phyloP scores from a whole-genome alignment of 2,888 invertebrate genomes.

The Dicycla oo region DNA sequence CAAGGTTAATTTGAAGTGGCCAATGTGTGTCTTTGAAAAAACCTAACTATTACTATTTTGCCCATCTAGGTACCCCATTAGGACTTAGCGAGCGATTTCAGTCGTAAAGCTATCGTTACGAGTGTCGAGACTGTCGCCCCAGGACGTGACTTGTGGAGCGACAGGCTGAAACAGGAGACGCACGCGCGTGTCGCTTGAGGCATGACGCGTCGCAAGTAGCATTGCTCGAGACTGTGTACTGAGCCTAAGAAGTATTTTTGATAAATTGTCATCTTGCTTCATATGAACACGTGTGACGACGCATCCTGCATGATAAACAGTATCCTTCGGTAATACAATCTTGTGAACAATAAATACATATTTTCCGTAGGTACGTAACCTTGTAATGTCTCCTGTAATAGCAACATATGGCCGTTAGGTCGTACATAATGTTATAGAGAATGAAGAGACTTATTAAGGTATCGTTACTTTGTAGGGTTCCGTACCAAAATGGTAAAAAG shows the following conservation, averaged over 20 bases:
- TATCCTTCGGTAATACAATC: slow-evolving; percentile 31
- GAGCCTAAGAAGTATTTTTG: background rate
- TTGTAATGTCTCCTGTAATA: slow-evolving; percentile 39
- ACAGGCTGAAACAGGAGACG: no score
- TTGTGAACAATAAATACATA: slow-evolving; percentile 30
- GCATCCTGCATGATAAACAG: slow-evolving; percentile 20
- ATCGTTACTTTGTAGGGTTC: background rate
- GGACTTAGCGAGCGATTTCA: no score
- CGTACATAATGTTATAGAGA: background rate
- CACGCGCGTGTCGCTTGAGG: background rate
- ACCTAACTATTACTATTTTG: no score
- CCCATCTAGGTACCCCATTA: no score
- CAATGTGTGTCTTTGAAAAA: no score
- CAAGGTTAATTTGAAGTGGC: no score
- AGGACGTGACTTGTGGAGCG: no score
- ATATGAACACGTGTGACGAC: slow-evolving; percentile 2
- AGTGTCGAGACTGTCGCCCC: no score
- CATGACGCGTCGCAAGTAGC: background rate
- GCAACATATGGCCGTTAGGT: slow-evolving; percentile 13
- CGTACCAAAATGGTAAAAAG: no score
- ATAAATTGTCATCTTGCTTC: slow-evolving; percentile 23
- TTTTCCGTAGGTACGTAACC: slow-evolving; percentile 15
- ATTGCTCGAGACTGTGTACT: background rate
- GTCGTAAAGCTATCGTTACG: no score
- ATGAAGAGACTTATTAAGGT: slow-evolving; percentile 14